Percentiles rank a stretch among this genome's conserved stretches.
Evolutionary conservation across 2,888 invertebrate genomes (phyloP).

Genomic region (Nematopogon swammerdamellus): DNA sequence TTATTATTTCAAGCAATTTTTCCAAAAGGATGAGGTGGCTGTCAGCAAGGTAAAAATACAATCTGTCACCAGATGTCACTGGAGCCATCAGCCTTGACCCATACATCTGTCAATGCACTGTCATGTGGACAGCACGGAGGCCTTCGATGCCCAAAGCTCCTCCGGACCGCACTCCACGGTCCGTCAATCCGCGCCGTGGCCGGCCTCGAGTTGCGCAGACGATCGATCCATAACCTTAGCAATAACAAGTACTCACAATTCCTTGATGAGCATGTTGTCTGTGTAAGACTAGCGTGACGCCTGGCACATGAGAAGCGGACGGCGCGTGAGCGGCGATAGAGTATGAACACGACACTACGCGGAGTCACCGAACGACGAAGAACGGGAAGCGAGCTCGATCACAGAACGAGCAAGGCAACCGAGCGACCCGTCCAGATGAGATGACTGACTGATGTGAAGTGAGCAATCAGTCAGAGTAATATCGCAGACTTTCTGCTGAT

Average conservation of each 20-base stretch:
- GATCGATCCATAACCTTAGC: constrained; percentile 48
- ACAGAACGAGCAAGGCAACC: constrained; percentile 25
- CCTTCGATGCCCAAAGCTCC: not conserved
- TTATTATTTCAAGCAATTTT: too few relatives aligned
- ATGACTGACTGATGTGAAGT: constrained; percentile 36
- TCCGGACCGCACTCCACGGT: not conserved
- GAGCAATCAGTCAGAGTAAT: constrained; percentile 52
- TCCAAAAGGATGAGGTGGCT: too few relatives aligned
- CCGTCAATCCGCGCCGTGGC: constrained; percentile 16
- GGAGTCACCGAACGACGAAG: constrained; percentile 16
- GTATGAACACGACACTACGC: constrained; percentile 28
- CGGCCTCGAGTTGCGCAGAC: constrained; percentile 19
- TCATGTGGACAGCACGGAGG: constrained; percentile 4
- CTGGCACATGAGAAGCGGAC: constrained; percentile 44
- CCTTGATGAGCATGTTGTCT: constrained; percentile 67
- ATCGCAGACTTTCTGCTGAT: too few relatives aligned
- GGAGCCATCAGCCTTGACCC: constrained; percentile 21
- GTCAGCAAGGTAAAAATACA: too few relatives aligned
- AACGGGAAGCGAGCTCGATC: constrained; percentile 5
- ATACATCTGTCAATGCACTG: constrained; percentile 36
- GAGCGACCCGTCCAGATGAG: constrained; percentile 17
- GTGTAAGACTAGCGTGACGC: constrained; percentile 25
- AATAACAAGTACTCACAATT: constrained; percentile 58
- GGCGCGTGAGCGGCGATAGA: constrained; percentile 25
- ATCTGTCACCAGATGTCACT: constrained; percentile 1